Conservation (phyloP, 2,113 vertebrate genomes). For the Arvicanthis niloticus region DNA sequence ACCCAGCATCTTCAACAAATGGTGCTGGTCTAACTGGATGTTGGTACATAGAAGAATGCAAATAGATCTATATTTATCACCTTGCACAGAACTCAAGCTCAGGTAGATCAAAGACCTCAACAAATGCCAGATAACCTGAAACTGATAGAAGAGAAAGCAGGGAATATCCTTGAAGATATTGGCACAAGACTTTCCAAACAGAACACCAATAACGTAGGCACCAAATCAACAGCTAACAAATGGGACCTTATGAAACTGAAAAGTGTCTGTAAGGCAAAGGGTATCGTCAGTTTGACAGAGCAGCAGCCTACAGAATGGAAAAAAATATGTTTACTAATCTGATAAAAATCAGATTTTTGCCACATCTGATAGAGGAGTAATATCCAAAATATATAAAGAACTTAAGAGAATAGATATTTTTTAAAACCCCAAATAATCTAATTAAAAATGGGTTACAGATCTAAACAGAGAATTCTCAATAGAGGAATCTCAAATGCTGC, state of each 20-base stretch:
- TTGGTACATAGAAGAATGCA: neutral
- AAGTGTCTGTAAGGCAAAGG: neutral
- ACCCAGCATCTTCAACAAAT: neutral
- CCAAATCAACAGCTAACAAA: neutral
- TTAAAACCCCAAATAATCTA: neutral
- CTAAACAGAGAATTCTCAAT: neutral
- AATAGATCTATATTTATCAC: neutral
- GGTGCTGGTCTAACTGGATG: neutral
- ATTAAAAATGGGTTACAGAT: neutral
- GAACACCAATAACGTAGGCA: neutral
- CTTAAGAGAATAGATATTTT: neutral
- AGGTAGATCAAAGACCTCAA: neutral
- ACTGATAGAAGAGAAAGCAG: neutral
- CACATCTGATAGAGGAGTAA: neutral
- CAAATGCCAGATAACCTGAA: neutral
- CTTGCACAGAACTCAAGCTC: neutral
- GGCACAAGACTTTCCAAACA: neutral
- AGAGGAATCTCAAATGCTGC: neutral
- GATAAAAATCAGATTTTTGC: too few relatives aligned
- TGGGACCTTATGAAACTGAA: neutral
- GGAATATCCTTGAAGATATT: neutral
- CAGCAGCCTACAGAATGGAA: neutral
- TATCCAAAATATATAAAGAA: neutral
- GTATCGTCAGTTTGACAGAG: neutral
- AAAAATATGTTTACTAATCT: neutral